Base-by-base conservation (phyloP, 2,888 invertebrate species). In the Danaus chrysippus region DNA sequence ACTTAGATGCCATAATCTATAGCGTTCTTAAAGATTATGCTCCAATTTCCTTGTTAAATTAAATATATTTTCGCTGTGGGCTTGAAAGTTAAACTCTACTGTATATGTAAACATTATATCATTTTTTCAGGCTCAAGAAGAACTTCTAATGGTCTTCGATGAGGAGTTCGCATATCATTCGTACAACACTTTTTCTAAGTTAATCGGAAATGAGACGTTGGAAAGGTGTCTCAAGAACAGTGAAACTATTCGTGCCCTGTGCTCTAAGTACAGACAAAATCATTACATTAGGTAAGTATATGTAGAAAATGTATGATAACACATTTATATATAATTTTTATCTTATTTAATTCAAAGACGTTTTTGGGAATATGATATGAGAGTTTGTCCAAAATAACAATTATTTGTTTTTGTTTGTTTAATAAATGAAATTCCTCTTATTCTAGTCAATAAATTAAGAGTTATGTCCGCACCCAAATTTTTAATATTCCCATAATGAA, bases 91-190 rank as follows among this genome's bases (percentile, higher is more conserved):
- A 5, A 34, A 6, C 23, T 6, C 23, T 34, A 34, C 23, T 34
- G 23, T 34, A 34, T 8, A 15, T n/a, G 12, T 19, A 12, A n/a
- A 17, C 12, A 52, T 56, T 34, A 15, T 58, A 10, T 44, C 17
- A 44, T 17, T 9, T 52, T 49, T 56, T 0, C 74, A 94, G 92
- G 96, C 95, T 0, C 91, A 95, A 73, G 94, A 96, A 71, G 98
- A 98, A 84, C 86, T 98, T 41, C 92, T 93, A 49, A 90, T 94
- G 75, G 97, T 97, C 0, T 98, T 98, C 81, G 95, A 95, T 15
- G 93, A 95, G 3, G 95, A 96, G 77, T 88, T 99, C 65, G 98
- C 98, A 0, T 94, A 97, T 76, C 93, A 93, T 59, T 93, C 97
- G 0, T 98, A 97, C 81, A 86, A 94, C 17, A 92, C 94, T 0